Evolutionary conservation across 2,113 vertebrate genomes (phyloP).

Genomic region (Cebidichthys violaceus): DNA sequence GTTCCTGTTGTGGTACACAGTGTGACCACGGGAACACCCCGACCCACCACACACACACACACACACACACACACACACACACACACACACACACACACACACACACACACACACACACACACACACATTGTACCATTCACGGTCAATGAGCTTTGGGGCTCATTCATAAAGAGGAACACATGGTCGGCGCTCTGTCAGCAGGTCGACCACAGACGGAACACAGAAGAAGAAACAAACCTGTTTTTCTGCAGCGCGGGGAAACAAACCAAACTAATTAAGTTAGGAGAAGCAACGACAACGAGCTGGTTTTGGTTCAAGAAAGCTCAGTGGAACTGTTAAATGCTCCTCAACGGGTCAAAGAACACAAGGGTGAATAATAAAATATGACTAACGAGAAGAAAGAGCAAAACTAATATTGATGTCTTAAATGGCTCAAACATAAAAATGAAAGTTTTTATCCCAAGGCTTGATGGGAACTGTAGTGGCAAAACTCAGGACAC

Average conservation of each 20-base stretch:
- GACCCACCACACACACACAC: constrained; percentile 38
- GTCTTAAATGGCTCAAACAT: too few species aligned
- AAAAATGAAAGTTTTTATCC: not conserved
- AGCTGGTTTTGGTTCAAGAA: not conserved
- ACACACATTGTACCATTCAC: constrained; percentile 58
- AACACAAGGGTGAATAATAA: not conserved
- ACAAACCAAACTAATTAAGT: not conserved
- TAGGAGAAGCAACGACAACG: not conserved
- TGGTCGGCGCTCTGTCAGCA: not conserved
- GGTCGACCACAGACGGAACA: not conserved
- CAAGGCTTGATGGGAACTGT: too few species aligned
- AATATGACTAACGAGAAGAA: too few species aligned
- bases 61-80: constrained; percentile 19
- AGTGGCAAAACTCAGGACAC: too few species aligned
- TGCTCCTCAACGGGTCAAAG: not conserved
- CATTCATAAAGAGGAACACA: constrained; percentile 66
- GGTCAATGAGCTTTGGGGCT: constrained; percentile 30
- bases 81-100: constrained; percentile 4
- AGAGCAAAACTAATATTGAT: not conserved
- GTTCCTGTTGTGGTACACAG: constrained; percentile 87
- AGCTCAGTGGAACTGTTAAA: not conserved
- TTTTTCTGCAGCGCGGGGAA: not conserved
- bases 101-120: not conserved
- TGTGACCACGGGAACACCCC: constrained; percentile 75
- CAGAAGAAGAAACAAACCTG: not conserved